Evolutionary conservation across 2,797 vertebrate genomes (phyloP).

Genomic region (Psittacula echo): DNA sequence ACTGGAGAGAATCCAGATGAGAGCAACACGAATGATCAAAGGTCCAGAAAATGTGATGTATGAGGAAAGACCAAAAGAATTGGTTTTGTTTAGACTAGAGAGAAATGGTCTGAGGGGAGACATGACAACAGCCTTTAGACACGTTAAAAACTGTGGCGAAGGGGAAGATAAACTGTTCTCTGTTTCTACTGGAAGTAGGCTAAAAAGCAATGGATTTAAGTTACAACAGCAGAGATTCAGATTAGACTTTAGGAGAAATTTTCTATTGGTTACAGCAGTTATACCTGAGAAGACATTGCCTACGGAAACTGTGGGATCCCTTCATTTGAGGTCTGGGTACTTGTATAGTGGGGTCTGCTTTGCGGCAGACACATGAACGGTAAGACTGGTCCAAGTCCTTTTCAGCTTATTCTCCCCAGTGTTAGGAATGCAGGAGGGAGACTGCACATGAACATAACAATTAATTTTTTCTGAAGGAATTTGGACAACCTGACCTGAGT

Average conservation of each 20-base stretch:
- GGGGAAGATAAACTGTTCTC: slow-evolving; percentile 47
- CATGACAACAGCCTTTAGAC: slow-evolving; percentile 66
- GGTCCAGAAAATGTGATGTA: slow-evolving; percentile 63
- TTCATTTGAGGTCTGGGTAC: neutral
- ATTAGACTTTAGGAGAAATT: neutral
- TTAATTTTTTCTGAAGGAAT: neutral
- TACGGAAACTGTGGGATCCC: neutral
- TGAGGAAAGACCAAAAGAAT: slow-evolving; percentile 66
- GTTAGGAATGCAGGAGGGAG: neutral
- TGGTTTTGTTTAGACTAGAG: slow-evolving; percentile 69
- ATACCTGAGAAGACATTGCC: slow-evolving; percentile 37
- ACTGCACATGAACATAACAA: neutral
- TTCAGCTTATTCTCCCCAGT: neutral
- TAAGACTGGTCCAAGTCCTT: neutral
- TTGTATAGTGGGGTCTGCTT: neutral
- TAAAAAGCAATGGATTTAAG: slow-evolving; percentile 27
- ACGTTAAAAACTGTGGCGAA: slow-evolving; percentile 4
- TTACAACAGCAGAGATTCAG: neutral
- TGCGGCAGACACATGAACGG: neutral
- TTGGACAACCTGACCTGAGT: neutral
- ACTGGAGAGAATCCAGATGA: slow-evolving; percentile 61
- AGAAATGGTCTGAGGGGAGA: slow-evolving; percentile 54
- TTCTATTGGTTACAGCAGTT: slow-evolving; percentile 25
- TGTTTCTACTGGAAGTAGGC: slow-evolving; percentile 13
- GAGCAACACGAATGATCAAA: slow-evolving; percentile 61